phyloP scores from a whole-genome alignment of 2,888 invertebrate species.

The Tolmerus cingulatus region DNA sequence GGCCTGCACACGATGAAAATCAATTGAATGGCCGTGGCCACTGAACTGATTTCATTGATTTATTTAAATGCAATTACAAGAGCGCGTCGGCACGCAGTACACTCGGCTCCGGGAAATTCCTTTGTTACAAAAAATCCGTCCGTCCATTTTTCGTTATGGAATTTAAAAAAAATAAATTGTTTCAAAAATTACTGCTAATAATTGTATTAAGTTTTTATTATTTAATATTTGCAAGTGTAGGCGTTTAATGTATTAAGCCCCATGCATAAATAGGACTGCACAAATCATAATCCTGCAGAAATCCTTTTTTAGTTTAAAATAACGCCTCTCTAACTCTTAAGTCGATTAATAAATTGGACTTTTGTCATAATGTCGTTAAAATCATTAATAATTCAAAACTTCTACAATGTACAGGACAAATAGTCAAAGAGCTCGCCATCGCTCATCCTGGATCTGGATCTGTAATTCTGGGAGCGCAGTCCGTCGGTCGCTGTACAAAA shows the following conservation, averaged over 20 bases:
- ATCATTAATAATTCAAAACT: slow-evolving; percentile 38
- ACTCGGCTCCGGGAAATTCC: background rate
- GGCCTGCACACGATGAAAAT: background rate
- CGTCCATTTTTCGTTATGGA: background rate
- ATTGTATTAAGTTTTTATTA: background rate
- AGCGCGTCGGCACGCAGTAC: background rate
- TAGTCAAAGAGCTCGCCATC: background rate
- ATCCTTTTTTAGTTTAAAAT: background rate
- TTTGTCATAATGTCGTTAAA: slow-evolving; percentile 11
- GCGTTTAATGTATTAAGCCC: background rate
- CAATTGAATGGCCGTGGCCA: background rate
- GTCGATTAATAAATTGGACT: background rate
- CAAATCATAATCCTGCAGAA: background rate
- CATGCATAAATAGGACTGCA: background rate
- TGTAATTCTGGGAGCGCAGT: background rate
- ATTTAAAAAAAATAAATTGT: background rate
- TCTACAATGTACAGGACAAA: background rate
- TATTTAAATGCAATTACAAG: background rate
- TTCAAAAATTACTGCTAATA: background rate
- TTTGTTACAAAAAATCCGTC: background rate
- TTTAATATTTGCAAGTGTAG: background rate
- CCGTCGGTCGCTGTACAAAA: background rate
- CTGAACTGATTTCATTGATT: background rate
- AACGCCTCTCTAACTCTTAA: background rate
- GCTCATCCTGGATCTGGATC: background rate